Base-by-base conservation (phyloP, 2,888 invertebrate genomes). In the Operophtera brumata region DNA sequence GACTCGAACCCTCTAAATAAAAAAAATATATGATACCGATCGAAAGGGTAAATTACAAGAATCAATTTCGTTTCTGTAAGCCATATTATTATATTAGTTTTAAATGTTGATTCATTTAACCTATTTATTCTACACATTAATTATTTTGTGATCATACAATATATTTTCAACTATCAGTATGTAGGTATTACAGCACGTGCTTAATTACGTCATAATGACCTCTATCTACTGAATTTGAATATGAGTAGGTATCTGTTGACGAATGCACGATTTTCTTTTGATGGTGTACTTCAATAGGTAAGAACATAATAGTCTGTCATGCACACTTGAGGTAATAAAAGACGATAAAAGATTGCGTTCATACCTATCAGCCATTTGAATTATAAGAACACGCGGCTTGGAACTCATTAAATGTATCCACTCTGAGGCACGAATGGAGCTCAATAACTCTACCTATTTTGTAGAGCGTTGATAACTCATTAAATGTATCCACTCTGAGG, bases 191-290 rank as follows among this genome's bases (percentile, higher is more conserved):
- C 13, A 42, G 28, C 8, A 51, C 46, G 25, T 39, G 47, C 42
- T 39, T n/a, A 37, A 40, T 44, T 28, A 42, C 25, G 11, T 47
- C 44, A 49, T 20, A 20, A 20, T 53, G 61, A 55, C 57, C 57
- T 57, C 54, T 57, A 5, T 11, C 35, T 54, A 45, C 35, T 40
- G 41, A 25, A 47, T 51, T 50, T 44, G 26, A 46, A 36, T 35
- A 47, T 0, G 20, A 42, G 43, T 26, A 7, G 26, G 2, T 30
- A 41, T 37, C 13, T 42, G 36, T 36, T 28, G 14, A 36, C 36
- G 20, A 20, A 20, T 2, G 39, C 34, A 44, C 37, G 43, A 42
- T 20, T 45, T 39, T 44, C 12, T 26, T 13, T 34, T 50, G 28
- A 9, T 20, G 20, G 20, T 20, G 4, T 20, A 20, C n/a, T n/a